A percentile compares a stretch with the other conserved stretches of the same genome.
These are phyloP conservation scores for Todiramphus chloris DNA, from an alignment of 2,113 vertebrate genomes.

Conservation along the genomic window DNA sequence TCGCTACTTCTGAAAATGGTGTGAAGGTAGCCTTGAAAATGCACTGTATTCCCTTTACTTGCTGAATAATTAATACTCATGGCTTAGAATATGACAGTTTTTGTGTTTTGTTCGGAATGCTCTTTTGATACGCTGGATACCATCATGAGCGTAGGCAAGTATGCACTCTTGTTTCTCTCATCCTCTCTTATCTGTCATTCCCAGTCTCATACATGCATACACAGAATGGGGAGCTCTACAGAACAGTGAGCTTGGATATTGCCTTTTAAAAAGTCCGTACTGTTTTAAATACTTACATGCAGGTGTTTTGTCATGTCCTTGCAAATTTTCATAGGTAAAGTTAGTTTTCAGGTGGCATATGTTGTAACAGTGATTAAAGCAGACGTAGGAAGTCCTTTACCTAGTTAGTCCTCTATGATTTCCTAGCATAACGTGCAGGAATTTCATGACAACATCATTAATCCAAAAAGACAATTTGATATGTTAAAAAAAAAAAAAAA, in stretches of 20 bases:
- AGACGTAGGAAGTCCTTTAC: not conserved
- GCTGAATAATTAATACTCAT: constrained; percentile 29
- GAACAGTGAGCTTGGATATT: not conserved
- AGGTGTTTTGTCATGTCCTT: not conserved
- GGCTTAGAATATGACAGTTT: constrained; percentile 33
- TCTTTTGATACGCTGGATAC: not conserved
- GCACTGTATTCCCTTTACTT: constrained; percentile 39
- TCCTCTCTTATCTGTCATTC: constrained; percentile 21
- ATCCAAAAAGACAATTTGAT: not conserved
- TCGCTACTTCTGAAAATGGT: constrained; percentile 4
- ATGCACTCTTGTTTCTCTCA: not conserved
- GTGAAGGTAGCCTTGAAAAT: constrained; percentile 27
- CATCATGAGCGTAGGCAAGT: not conserved
- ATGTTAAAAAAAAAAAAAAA: not conserved
- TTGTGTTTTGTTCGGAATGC: constrained; percentile 1
- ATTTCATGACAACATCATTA: not conserved
- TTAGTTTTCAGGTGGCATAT: not conserved
- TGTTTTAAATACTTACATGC: not conserved
- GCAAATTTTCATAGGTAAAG: not conserved
- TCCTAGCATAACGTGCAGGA: not conserved
- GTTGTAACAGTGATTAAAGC: not conserved
- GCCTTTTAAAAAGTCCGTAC: not conserved
- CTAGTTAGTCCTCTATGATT: not conserved
- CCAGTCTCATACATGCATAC: not conserved
- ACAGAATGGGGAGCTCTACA: not conserved